Evolutionary conservation across 30 jellyfish, hydroid and myxozoan genomes (phyloP).

Genomic region (Morbakka virulenta): DNA sequence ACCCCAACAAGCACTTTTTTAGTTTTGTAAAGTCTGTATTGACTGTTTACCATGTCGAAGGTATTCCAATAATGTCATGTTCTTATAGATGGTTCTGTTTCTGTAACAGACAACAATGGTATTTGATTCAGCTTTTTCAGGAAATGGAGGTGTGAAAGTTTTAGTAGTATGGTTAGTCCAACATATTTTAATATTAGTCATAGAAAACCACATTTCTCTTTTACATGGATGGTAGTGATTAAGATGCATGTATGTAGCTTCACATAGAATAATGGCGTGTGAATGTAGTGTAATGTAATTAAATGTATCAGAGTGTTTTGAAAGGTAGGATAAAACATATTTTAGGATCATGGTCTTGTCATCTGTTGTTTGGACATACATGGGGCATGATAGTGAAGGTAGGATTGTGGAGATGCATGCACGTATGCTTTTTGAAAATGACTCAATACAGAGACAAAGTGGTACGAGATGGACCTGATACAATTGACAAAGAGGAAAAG

Average conservation of each 20-base stretch:
- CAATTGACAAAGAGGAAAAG: no score
- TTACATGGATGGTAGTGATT: background rate
- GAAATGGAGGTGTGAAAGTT: background rate
- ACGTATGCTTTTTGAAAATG: constrained; percentile 10
- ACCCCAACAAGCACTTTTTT: background rate
- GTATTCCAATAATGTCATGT: background rate
- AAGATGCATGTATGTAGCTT: background rate
- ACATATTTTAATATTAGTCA: background rate
- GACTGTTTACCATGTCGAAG: background rate
- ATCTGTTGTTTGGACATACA: constrained; percentile 41
- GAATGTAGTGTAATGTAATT: constrained; percentile 1
- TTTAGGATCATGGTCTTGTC: constrained; percentile 27
- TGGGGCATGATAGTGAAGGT: constrained; percentile 19
- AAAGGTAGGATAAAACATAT: constrained; percentile 40
- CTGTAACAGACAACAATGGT: background rate
- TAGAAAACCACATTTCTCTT: background rate
- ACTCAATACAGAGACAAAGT: background rate
- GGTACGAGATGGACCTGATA: background rate
- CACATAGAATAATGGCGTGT: background rate
- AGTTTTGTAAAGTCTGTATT: background rate
- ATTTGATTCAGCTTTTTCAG: background rate
- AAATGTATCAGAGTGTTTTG: background rate
- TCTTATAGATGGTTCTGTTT: background rate
- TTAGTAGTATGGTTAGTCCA: background rate
- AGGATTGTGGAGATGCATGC: constrained; percentile 37